Base-by-base conservation (phyloP, 2,113 vertebrate species). In the Arvicanthis niloticus region DNA sequence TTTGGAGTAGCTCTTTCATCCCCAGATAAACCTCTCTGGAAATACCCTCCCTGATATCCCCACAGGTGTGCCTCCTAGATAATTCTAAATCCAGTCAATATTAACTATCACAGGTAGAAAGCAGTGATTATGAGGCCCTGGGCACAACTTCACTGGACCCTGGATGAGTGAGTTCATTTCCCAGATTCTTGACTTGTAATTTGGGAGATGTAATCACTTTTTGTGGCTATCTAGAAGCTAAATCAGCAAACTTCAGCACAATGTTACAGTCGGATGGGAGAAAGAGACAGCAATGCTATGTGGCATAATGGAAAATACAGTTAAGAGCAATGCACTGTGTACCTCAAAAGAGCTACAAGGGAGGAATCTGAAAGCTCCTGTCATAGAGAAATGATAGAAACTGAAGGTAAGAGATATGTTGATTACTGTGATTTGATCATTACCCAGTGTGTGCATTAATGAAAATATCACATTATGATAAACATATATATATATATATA, bases 291-390 rank as follows among this genome's bases (percentile, higher is more conserved):
- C 22, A 7, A 31, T 31, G 40, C 21, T 65, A 11, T 22, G 5
- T 40, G 86, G 24, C 11, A 31, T 1, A 24, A 26, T 3, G 22
- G 21, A 3, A 42, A 40, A 19, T 21, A 9, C 4, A 89, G 72
- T 37, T 22, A 78, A 68, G 5, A 7, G 2, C 1, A 1, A 19
- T 22, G 6, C 1, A 2, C 24, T 40, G 7, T 34, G 5, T 15
- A 53, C 51, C 42, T 89, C 24, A 17, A 65, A 31, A 73, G 10
- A 60, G 53, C 16, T 70, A 94, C 13, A 31, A 45, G 22, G 29
- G 58, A 93, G 22, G 51, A 48, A 45, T 45, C 48, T 93, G 8
- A 60, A 70, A 3, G 21, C 2, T n/a, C 0, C 70, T 67, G 40
- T 19, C 34, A 81, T 40, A 34, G 9, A 45, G 40, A 40, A 72